phyloP scores from a whole-genome alignment of 2,888 invertebrate species.

The Hypercompe scribonia region DNA sequence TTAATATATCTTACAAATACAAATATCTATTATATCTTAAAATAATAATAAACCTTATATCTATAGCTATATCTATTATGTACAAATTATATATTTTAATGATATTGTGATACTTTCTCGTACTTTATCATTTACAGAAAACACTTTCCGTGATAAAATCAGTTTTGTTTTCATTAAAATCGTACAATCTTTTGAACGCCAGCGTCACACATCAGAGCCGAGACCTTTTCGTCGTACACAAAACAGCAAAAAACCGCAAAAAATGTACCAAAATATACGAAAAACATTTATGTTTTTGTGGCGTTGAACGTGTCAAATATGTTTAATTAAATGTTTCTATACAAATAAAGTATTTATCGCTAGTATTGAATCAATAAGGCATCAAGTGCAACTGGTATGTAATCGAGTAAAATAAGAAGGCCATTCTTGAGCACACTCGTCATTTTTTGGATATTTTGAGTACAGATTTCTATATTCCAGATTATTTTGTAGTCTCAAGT shows the following conservation, averaged over 20 bases:
- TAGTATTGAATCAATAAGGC: slow-evolving; percentile 22
- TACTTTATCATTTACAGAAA: slow-evolving; percentile 38
- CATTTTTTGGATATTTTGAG: neutral
- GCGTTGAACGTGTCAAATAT: slow-evolving; percentile 16
- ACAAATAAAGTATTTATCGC: slow-evolving; percentile 19
- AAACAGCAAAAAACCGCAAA: slow-evolving; percentile 21
- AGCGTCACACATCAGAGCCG: slow-evolving; percentile 35
- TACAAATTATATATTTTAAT: slow-evolving; percentile 67
- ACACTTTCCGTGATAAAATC: slow-evolving; percentile 34
- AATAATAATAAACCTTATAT: slow-evolving; percentile 70
- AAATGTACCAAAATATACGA: slow-evolving; percentile 20
- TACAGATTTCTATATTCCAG: neutral
- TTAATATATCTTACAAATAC: slow-evolving; percentile 79
- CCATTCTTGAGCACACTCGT: slow-evolving; percentile 5
- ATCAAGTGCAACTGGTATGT: slow-evolving; percentile 9
- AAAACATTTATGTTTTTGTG: neutral
- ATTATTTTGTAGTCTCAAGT: neutral
- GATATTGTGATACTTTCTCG: slow-evolving; percentile 62
- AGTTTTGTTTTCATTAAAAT: slow-evolving; percentile 24
- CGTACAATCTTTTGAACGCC: slow-evolving; percentile 40
- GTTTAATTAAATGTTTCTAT: slow-evolving; percentile 6
- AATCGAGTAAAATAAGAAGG: neutral
- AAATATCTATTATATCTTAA: slow-evolving; percentile 71
- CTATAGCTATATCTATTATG: slow-evolving; percentile 73
- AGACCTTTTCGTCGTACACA: slow-evolving; percentile 8